Conservation (phyloP, 2,888 invertebrate genomes). For the Sphaerophoria taeniata region DNA sequence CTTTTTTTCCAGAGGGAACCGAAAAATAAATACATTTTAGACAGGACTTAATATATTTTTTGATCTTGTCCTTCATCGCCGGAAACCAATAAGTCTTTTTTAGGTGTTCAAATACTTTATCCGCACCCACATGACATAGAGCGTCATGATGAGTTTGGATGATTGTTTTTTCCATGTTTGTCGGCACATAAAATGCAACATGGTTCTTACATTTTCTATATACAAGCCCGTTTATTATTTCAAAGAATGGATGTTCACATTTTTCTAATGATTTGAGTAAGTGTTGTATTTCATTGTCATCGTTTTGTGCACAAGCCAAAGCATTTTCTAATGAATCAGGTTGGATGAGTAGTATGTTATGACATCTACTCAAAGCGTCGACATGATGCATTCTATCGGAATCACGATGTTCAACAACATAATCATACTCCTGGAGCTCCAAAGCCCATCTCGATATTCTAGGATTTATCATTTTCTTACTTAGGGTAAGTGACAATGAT, state of each 20-base stretch:
- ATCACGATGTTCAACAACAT: conserved; percentile 65
- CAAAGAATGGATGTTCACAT: conserved; percentile 10
- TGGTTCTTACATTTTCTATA: conserved; percentile 39
- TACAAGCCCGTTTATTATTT: conserved; percentile 57
- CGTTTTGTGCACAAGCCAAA: conserved; percentile 39
- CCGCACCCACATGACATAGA: no score
- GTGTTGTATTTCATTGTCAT: conserved; percentile 59
- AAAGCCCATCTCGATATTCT: conserved; percentile 71
- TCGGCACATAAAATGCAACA: conserved; percentile 62
- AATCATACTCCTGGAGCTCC: conserved; percentile 65
- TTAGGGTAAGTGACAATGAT: conserved; percentile 60
- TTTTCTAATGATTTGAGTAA: conserved; percentile 58
- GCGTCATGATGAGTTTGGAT: no score
- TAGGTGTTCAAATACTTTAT: no score
- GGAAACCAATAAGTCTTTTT: conserved; percentile 76
- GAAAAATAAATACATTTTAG: conserved; percentile 79
- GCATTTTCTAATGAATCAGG: conserved; percentile 49
- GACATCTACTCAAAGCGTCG: conserved; percentile 73
- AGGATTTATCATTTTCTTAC: conserved; percentile 71
- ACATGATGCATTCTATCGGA: conserved; percentile 76
- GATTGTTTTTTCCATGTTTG: conserved; percentile 67
- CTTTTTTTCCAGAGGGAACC: conserved; percentile 74
- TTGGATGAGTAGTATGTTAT: background rate
- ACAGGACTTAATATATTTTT: conserved; percentile 76
- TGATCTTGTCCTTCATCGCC: conserved; percentile 52